These are phyloP conservation scores for Amblyopsis hoosieri DNA, from an alignment of 2,797 vertebrate genomes.

Conservation along the genomic window DNA sequence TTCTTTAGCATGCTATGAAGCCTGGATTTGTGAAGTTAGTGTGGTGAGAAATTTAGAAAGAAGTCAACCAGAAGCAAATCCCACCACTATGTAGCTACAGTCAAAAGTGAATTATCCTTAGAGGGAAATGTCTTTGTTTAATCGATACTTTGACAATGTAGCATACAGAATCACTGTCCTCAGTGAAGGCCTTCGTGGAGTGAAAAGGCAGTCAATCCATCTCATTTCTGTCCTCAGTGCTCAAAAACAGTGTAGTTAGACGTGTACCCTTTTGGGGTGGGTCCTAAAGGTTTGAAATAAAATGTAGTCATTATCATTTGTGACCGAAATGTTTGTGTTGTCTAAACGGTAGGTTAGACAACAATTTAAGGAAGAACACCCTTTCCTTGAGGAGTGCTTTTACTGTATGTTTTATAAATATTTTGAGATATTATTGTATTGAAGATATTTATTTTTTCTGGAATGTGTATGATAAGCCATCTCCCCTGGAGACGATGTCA, in stretches of 20 bases:
- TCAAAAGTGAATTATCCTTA: conserved; percentile 17
- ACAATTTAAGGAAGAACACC: conserved; percentile 39
- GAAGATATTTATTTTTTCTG: conserved; percentile 43
- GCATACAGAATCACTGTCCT: conserved; percentile 47
- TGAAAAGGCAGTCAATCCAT: conserved; percentile 44
- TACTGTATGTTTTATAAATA: conserved; percentile 54
- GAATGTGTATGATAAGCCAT: conserved; percentile 61
- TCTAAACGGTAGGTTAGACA: conserved; percentile 2
- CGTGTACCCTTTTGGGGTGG: background rate
- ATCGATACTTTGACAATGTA: conserved; percentile 48
- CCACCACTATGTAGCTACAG: background rate
- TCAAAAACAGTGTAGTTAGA: conserved; percentile 28
- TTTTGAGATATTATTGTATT: conserved; percentile 42
- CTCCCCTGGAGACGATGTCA: conserved; percentile 18
- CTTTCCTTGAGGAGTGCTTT: conserved; percentile 45
- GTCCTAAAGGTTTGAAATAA: conserved; percentile 17
- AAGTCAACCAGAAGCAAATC: conserved; percentile 8
- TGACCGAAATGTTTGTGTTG: conserved; percentile 22
- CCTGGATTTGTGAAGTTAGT: conserved; percentile 3
- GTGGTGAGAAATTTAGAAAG: conserved; percentile 3
- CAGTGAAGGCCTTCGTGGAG: conserved; percentile 44
- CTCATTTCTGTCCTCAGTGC: conserved; percentile 32
- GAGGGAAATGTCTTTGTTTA: conserved; percentile 22
- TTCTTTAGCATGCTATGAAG: conserved; percentile 5
- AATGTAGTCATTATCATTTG: conserved; percentile 13